Percentiles rank a stretch among this genome's conserved stretches.
These are phyloP conservation scores for Upupa epops DNA, from an alignment of 2,113 vertebrate genomes.

Conservation along the genomic window DNA sequence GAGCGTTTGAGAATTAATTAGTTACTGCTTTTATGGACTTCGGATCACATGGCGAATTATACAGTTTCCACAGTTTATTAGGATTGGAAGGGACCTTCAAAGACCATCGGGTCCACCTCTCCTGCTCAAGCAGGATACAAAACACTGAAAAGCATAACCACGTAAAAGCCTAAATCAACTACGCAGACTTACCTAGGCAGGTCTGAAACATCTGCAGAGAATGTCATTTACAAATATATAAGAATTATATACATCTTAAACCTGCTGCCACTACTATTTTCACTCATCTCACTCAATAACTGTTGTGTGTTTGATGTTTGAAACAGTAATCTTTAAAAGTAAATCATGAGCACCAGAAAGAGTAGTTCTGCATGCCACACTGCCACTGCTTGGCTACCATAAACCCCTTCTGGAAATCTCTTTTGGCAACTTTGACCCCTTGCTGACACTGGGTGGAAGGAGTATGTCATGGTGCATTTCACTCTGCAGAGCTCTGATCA, in stretches of 20 bases:
- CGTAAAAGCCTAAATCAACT: no score
- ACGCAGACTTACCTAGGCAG: no score
- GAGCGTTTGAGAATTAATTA: slow-evolving; percentile 47
- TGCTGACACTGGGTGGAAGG: background rate
- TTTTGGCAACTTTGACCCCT: background rate
- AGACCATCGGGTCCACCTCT: no score
- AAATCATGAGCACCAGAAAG: slow-evolving; percentile 18
- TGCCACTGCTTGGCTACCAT: background rate
- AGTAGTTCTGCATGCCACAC: background rate
- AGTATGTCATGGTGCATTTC: background rate
- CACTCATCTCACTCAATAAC: slow-evolving; percentile 3
- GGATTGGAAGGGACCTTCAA: no score
- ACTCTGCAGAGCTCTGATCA: background rate
- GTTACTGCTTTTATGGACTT: slow-evolving; percentile 21
- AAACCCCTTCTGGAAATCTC: background rate
- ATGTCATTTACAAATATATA: no score
- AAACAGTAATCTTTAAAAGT: slow-evolving; percentile 31
- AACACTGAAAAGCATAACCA: no score
- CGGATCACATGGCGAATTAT: slow-evolving; percentile 8
- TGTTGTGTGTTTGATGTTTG: background rate
- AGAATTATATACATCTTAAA: background rate
- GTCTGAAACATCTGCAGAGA: no score
- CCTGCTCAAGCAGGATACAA: no score
- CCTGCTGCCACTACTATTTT: background rate
- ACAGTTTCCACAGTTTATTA: no score